A percentile compares a stretch with the other conserved stretches of the same genome.
phyloP scores from a whole-genome alignment of 2,113 vertebrate genomes.

The Caretta caretta region DNA sequence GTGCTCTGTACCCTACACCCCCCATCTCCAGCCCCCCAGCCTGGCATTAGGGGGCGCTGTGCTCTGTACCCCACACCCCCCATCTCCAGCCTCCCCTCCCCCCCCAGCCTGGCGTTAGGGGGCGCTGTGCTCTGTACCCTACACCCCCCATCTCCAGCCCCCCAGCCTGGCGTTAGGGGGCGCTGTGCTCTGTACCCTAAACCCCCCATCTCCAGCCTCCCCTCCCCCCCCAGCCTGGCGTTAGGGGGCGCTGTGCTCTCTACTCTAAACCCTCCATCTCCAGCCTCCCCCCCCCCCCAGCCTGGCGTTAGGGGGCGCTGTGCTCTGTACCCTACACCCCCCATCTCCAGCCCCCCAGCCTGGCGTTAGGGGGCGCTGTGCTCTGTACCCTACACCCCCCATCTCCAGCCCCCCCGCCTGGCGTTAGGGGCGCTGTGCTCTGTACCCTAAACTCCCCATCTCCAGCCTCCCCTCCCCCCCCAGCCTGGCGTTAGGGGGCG shows the following conservation, averaged over 20 bases:
- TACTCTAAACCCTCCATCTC: neutral
- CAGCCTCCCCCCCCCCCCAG: too few relatives aligned
- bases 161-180: too few relatives aligned
- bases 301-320: neutral
- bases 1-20: too few relatives aligned
- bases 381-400: too few relatives aligned
- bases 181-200: too few relatives aligned
- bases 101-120: neutral
- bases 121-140: too few relatives aligned
- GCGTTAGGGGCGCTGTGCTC: neutral
- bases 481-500: neutral
- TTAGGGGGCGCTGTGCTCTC: accelerated
- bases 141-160: neutral
- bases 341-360: neutral
- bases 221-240: too few relatives aligned
- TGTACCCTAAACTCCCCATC: accelerated
- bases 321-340: neutral
- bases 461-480: neutral
- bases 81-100: accelerated
- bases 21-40: neutral
- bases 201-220: too few relatives aligned
- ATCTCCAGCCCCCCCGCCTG: neutral
- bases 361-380: too few relatives aligned
- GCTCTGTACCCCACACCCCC: accelerated
- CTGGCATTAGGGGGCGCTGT: neutral